Conservation (phyloP, 2,888 invertebrate species). For the Mechanitis messenoides region DNA sequence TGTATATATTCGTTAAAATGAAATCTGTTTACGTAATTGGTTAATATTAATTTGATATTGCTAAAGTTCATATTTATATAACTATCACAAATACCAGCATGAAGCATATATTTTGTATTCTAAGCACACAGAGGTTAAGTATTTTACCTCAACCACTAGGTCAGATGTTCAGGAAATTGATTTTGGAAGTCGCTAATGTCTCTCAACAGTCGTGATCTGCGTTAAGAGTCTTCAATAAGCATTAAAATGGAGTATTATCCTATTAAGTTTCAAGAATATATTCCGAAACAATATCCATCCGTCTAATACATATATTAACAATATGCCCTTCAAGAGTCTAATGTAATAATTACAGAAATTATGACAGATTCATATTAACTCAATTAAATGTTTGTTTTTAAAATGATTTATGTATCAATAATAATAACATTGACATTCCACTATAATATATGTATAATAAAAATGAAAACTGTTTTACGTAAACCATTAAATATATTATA, state of each 20-base stretch:
- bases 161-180: constrained; percentile 42
- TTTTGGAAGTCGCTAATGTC: constrained; percentile 38
- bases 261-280: too few species aligned
- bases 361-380: too few species aligned
- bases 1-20: constrained; percentile 1
- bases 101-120: constrained; percentile 21
- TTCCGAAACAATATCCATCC: too few species aligned
- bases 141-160: constrained; percentile 40
- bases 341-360: too few species aligned
- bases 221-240: constrained; percentile 36
- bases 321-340: too few species aligned
- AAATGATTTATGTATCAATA: too few species aligned
- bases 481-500: background rate
- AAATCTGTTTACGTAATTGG: background rate
- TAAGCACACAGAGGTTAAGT: constrained; percentile 17
- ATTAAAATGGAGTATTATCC: constrained; percentile 39
- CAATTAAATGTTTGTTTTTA: too few species aligned
- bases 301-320: too few species aligned
- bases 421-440: constrained; percentile 23
- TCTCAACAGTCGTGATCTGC: constrained; percentile 29
- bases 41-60: constrained; percentile 2
- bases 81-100: background rate
- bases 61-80: constrained; percentile 2
- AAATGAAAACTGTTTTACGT: too few species aligned
- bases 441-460: too few species aligned